These are phyloP conservation scores for Mus spicilegus DNA, from an alignment of 2,113 vertebrate genomes.

Conservation along the genomic window DNA sequence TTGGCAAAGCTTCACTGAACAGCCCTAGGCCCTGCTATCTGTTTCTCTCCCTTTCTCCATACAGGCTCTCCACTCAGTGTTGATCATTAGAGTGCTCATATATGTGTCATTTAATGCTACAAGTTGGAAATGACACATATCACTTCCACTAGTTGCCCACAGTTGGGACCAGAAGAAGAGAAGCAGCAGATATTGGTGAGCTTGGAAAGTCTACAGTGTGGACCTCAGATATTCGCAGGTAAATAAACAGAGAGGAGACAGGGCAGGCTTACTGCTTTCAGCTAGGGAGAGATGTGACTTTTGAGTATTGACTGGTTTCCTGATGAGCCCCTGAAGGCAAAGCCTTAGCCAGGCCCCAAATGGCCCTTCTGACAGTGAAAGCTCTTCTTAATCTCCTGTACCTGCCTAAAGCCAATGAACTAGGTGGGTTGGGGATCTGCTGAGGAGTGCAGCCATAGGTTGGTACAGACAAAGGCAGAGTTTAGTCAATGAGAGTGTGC, in stretches of 20 bases:
- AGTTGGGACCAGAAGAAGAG: neutral
- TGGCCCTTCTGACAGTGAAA: neutral
- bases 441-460: neutral
- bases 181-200: neutral
- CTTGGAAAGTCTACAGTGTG: neutral
- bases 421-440: fast-evolving
- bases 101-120: neutral
- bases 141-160: neutral
- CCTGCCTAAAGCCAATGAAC: neutral
- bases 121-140: neutral
- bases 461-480: neutral
- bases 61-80: neutral
- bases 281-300: neutral
- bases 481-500: neutral
- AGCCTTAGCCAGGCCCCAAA: neutral
- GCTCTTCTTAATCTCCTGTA: neutral
- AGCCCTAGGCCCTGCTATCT: neutral
- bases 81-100: neutral
- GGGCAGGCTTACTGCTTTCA: neutral
- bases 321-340: neutral
- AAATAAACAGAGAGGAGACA: neutral
- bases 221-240: neutral
- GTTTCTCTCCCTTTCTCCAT: neutral
- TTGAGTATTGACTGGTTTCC: neutral
- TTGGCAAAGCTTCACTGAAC: neutral